Base-by-base conservation (phyloP, 2,113 vertebrate genomes). In the Lophotis ruficrista region DNA sequence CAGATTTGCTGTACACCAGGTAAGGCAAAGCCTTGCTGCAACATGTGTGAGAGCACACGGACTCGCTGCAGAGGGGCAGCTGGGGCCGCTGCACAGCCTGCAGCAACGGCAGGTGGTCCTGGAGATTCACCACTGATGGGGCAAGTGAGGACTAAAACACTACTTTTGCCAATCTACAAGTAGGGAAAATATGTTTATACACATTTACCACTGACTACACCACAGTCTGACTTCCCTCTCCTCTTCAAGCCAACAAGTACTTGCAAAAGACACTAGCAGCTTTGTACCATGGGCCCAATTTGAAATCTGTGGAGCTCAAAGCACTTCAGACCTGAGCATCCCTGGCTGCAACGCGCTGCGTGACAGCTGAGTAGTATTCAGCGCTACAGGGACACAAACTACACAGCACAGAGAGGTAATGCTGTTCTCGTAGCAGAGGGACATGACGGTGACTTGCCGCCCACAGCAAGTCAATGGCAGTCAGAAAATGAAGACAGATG, bases 321-420 rank as follows among this genome's bases (percentile, higher is more conserved):
- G 56, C 4, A 43, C 69, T 21, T 53, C 62, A 76, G 53, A 28
- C 20, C 38, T 12, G 47, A 87, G 47, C 57, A 56, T 4, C 69
- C 17, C 35, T 17, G n/a, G n/a, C 25, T 41, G 37, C 64, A 60
- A 27, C 1, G 0, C 0, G 0, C 45, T 9, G 12, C 4, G 30
- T 6, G 5, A 25, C 0, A 61, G 60, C 65, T 1, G 3, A 33
- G 58, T 4, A 22, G 16, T 14, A 7, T 3, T 8, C 48, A 12
- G 71, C 1, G 50, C 56, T 47, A 28, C 21, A 47, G 38, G 37
- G 33, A 2, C 4, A 6, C 53, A 45, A 72, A 58, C 8, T 6
- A 16, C 38, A 8, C 0, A 0, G 50, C 45, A n/a, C 15, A 8
- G 31, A 19, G 51, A 37, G 47, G 30, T 33, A n/a, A 6, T 1